phyloP scores from a whole-genome alignment of 2,113 vertebrate species.

The Agelaius tricolor region DNA sequence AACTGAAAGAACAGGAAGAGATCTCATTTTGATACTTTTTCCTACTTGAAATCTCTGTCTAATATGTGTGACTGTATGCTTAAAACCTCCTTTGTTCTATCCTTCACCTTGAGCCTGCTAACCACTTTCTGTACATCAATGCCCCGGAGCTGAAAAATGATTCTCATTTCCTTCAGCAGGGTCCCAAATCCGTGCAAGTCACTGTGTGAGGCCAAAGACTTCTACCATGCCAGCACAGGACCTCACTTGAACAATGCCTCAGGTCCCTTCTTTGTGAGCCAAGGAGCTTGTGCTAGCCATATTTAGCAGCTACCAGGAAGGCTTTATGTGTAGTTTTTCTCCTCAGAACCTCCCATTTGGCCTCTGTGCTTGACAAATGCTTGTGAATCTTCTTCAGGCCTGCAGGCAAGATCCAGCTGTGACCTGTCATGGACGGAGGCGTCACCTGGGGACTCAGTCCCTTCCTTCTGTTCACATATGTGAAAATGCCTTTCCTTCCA shows the following conservation, averaged over 20 bases:
- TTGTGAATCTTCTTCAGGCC: background rate
- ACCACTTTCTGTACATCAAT: background rate
- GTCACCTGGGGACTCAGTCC: background rate
- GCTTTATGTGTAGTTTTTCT: background rate
- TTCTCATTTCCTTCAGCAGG: background rate
- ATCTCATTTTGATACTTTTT: background rate
- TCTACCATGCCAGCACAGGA: background rate
- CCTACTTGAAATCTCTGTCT: background rate
- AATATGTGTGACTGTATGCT: background rate
- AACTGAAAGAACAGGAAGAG: background rate
- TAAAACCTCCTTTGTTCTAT: background rate
- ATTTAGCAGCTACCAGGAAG: constrained; percentile 8
- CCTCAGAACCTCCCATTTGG: background rate
- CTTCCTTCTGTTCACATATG: background rate
- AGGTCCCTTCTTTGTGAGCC: background rate
- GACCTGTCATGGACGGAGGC: background rate
- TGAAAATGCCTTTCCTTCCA: background rate
- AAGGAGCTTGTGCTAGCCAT: background rate
- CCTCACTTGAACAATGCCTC: background rate
- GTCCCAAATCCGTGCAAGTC: background rate
- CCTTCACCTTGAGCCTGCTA: background rate
- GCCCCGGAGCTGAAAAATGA: background rate
- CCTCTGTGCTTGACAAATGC: background rate
- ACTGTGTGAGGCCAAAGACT: background rate
- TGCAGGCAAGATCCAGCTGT: background rate